A percentile compares a stretch with the other conserved stretches of the same genome.
phyloP scores from a whole-genome alignment of 2,888 invertebrate genomes.

The Clusia tigrina region DNA sequence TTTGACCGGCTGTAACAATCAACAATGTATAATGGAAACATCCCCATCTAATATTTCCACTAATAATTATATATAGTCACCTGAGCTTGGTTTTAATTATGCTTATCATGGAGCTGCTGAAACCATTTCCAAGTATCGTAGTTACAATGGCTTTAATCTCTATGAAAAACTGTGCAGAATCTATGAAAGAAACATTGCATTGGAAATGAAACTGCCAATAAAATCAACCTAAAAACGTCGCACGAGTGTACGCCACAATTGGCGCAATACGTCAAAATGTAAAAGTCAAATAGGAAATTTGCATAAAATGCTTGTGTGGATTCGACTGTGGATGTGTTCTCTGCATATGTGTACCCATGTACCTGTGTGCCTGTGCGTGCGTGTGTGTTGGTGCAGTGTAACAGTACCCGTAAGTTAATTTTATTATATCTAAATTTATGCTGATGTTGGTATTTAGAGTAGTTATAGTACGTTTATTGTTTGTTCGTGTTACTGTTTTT shows the following conservation, averaged over 20 bases:
- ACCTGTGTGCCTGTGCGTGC: background rate
- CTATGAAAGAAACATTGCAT: too few species aligned
- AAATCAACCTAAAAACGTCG: background rate
- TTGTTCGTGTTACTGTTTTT: conserved; percentile 27
- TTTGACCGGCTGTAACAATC: too few species aligned
- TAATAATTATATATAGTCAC: too few species aligned
- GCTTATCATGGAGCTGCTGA: too few species aligned
- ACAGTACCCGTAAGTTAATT: conserved; percentile 16
- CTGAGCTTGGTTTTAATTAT: too few species aligned
- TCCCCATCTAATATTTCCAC: too few species aligned
- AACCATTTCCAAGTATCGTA: too few species aligned
- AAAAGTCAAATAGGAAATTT: background rate
- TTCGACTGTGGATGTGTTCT: too few species aligned
- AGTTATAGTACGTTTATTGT: conserved; percentile 32
- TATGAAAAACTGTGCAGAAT: too few species aligned
- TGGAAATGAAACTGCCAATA: too few species aligned
- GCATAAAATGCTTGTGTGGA: conserved; percentile 6
- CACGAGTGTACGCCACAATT: conserved; percentile 3
- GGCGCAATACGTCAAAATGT: background rate
- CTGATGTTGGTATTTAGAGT: conserved; percentile 29
- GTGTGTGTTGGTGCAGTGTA: conserved; percentile 4
- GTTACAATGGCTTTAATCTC: too few species aligned
- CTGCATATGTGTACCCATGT: background rate
- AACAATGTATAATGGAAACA: too few species aligned
- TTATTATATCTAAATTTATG: conserved; percentile 30